Conservation (phyloP, 2,888 invertebrate genomes). For the Thelaira solivaga region DNA sequence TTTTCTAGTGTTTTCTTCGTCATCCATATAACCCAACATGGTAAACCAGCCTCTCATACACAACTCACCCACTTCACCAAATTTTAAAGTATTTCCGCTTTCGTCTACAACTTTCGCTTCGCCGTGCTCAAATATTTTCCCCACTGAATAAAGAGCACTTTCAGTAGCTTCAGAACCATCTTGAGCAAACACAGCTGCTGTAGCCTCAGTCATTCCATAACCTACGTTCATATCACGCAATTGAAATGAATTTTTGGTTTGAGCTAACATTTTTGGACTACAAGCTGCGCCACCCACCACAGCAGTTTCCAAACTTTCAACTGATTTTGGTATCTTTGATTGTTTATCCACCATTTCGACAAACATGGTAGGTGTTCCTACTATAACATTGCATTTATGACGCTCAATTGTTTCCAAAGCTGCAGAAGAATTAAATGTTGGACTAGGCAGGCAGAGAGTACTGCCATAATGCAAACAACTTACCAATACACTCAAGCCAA, state of each 20-base stretch:
- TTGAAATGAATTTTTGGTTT: conserved; percentile 77
- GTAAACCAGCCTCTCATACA: conserved; percentile 82
- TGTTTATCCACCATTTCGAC: conserved; percentile 83
- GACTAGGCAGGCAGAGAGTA: conserved; percentile 80
- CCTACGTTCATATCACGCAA: conserved; percentile 77
- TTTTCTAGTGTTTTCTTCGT: conserved; percentile 83
- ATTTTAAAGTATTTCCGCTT: conserved; percentile 80
- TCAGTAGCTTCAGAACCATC: conserved; percentile 76
- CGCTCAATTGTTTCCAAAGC: conserved; percentile 81
- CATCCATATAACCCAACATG: conserved; percentile 86
- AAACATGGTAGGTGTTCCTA: conserved; percentile 91
- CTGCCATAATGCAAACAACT: conserved; percentile 80
- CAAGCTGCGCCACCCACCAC: conserved; percentile 85
- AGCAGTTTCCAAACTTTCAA: conserved; percentile 78
- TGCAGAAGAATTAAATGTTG: conserved; percentile 80
- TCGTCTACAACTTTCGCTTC: conserved; percentile 80
- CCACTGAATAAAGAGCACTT: conserved; percentile 78
- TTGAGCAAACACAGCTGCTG: conserved; percentile 78
- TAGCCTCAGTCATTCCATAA: conserved; percentile 80
- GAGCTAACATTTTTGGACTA: conserved; percentile 79
- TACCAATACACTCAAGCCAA: conserved; percentile 82
- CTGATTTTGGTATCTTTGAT: conserved; percentile 75
- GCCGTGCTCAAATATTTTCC: conserved; percentile 78
- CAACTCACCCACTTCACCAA: conserved; percentile 84
- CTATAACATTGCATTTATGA: conserved; percentile 83